A percentile compares a stretch with the other conserved stretches of the same genome.
These are phyloP conservation scores for Clarias gariepinus DNA, from an alignment of 2,113 vertebrate genomes.

Conservation along the genomic window DNA sequence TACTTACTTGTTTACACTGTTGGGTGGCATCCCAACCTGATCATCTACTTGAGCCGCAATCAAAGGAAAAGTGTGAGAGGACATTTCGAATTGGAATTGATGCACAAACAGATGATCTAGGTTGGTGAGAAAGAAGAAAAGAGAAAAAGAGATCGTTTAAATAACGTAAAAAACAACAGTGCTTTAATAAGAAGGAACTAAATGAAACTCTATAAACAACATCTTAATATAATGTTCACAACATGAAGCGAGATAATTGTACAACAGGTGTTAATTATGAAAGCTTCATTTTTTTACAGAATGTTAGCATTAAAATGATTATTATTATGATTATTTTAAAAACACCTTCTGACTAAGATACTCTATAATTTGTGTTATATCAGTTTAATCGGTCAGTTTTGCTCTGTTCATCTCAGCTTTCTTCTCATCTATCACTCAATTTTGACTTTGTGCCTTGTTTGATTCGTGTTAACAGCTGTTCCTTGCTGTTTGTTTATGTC, in stretches of 20 bases:
- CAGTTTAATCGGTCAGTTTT: too few relatives aligned
- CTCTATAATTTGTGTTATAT: neutral
- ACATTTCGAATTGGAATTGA: neutral
- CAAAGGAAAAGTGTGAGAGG: neutral
- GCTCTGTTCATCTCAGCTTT: too few relatives aligned
- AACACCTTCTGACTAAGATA: neutral
- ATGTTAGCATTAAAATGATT: neutral
- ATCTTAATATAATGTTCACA: too few relatives aligned
- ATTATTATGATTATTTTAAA: too few relatives aligned
- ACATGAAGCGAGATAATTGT: neutral
- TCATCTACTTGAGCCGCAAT: neutral
- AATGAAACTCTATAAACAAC: neutral
- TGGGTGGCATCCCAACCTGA: neutral
- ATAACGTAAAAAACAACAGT: neutral
- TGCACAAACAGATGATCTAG: neutral
- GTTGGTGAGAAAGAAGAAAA: neutral
- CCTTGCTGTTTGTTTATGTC: too few relatives aligned
- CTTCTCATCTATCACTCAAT: too few relatives aligned
- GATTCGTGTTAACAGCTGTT: too few relatives aligned
- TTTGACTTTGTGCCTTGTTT: too few relatives aligned
- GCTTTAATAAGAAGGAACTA: neutral
- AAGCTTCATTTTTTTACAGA: neutral
- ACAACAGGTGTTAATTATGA: neutral
- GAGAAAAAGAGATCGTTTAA: neutral
- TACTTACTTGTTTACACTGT: neutral